phyloP scores from a whole-genome alignment of 2,113 vertebrate genomes.

The Phoenicopterus ruber region DNA sequence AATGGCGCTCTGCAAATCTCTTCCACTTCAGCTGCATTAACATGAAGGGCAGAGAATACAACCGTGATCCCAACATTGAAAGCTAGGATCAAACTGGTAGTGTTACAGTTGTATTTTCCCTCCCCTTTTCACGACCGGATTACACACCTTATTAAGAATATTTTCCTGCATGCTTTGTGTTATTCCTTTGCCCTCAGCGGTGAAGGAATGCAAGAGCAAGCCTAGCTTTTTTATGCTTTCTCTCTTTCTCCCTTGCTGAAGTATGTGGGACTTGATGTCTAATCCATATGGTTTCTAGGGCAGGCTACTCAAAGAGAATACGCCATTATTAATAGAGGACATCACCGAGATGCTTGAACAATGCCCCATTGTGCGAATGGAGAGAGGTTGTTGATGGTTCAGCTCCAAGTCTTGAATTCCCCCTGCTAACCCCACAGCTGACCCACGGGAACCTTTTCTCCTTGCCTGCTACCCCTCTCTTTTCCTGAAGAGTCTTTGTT shows the following conservation, averaged over 20 bases:
- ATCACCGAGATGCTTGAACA: conserved; percentile 3
- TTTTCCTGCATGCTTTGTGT: not conserved
- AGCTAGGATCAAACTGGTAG: not conserved
- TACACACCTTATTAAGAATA: not conserved
- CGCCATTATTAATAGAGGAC: conserved; percentile 38
- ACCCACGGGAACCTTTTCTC: conserved; percentile 6
- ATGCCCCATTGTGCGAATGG: conserved; percentile 13
- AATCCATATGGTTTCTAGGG: not conserved
- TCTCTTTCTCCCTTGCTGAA: not conserved
- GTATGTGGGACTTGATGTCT: not conserved
- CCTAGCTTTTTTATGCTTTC: not conserved
- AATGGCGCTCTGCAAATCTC: not conserved
- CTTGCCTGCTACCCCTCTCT: not conserved
- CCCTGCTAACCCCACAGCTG: conserved; percentile 5
- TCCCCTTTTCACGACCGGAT: not conserved
- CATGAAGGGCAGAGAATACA: not conserved
- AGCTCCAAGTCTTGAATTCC: not conserved
- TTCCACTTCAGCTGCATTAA: not conserved
- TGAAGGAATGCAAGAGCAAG: not conserved
- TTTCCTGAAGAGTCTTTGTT: conserved; percentile 6
- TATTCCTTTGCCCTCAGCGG: not conserved
- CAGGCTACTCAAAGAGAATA: conserved; percentile 8
- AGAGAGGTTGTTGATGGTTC: not conserved
- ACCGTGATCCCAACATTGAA: not conserved
- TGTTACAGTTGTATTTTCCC: not conserved